Evolutionary conservation across 2,888 invertebrate genomes (phyloP).

Genomic region (Aphodius granarius): DNA sequence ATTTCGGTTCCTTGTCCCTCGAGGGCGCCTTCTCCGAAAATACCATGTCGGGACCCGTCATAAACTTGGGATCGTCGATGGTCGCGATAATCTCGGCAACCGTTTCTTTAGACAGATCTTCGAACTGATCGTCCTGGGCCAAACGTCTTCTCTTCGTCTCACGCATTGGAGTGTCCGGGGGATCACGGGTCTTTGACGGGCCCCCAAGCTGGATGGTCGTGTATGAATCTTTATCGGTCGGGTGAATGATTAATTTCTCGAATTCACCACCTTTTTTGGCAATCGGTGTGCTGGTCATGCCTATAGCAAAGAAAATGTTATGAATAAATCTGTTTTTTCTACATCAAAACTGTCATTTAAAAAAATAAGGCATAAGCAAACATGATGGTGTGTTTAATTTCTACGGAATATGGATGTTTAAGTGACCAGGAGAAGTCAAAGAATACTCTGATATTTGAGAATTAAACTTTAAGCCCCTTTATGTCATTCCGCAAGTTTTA

Average conservation of each 20-base stretch:
- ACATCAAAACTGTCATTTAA: too few species aligned
- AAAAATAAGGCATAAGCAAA: too few species aligned
- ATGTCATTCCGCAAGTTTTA: not conserved
- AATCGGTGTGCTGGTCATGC: slow-evolving; percentile 21
- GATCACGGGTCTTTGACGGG: slow-evolving; percentile 53
- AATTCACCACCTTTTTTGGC: slow-evolving; percentile 62
- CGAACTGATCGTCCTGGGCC: slow-evolving; percentile 57
- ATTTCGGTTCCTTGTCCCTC: slow-evolving; percentile 87
- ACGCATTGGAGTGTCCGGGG: slow-evolving; percentile 43
- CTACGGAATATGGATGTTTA: too few species aligned
- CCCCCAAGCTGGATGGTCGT: slow-evolving; percentile 67
- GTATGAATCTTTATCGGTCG: slow-evolving; percentile 69
- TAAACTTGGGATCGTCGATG: slow-evolving; percentile 81
- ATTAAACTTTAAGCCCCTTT: too few species aligned
- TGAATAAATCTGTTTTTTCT: too few species aligned
- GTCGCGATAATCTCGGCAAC: slow-evolving; percentile 81
- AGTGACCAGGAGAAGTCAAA: not conserved
- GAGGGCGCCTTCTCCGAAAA: slow-evolving; percentile 80
- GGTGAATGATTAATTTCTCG: slow-evolving; percentile 60
- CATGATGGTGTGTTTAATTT: too few species aligned
- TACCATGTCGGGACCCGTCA: slow-evolving; percentile 78
- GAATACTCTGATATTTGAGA: not conserved
- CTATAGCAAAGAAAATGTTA: too few species aligned
- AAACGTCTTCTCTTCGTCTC: slow-evolving; percentile 52
- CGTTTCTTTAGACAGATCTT: slow-evolving; percentile 77